Evolutionary conservation across 2,888 invertebrate species (phyloP), one percentile per base, ranked within the genome.

Genomic region (Lypha dubia): DNA sequence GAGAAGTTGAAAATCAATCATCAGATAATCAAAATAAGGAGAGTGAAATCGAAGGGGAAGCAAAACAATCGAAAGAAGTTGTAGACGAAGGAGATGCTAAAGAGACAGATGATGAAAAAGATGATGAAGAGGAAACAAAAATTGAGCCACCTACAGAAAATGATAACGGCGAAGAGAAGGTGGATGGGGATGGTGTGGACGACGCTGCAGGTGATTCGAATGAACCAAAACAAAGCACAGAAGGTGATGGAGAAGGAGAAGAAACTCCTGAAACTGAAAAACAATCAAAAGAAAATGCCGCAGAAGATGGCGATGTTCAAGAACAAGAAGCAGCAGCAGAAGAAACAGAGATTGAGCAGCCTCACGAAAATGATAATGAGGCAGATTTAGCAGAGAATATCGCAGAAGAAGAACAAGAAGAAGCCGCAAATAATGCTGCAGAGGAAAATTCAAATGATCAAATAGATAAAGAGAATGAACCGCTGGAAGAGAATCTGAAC

Each of bases 381-480:
- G 28, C 28, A 2, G 28, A 28, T 28, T 11, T 35, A 17, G 13
- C 11, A 22, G 11, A 5, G 8, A 1, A 5, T n/a, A n/a, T n/a
- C n/a, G n/a, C n/a, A n/a, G n/a, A n/a, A 20, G 46, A 44, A 58
- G 49, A 46, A 38, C 65, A 24, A 28, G n/a, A n/a, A 24, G 49
- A 58, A 49, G n/a, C 15, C 11, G 67, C 17, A n/a, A 15, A 15
- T 3, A 28, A 28, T 4, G 1, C 22, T 22, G 2, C 7, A 28
- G n/a, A 62, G 24, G 22, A 49, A 32, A 46, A 56, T 41, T 5
- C 11, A 46, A 24, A 22, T 9, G 22, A 41, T 15, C 49, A 58
- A 41, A 49, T 11, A n/a, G 8, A n/a, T 8, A 44, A 41, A 4
- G 63, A 44, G 4, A n/a, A n/a, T 5, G 9, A 63, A 22, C 22